A percentile compares a stretch with the other conserved stretches of the same genome.
phyloP scores from a whole-genome alignment of 53 echinoderm and acorn worm genomes.

The Patiria pectinifera region DNA sequence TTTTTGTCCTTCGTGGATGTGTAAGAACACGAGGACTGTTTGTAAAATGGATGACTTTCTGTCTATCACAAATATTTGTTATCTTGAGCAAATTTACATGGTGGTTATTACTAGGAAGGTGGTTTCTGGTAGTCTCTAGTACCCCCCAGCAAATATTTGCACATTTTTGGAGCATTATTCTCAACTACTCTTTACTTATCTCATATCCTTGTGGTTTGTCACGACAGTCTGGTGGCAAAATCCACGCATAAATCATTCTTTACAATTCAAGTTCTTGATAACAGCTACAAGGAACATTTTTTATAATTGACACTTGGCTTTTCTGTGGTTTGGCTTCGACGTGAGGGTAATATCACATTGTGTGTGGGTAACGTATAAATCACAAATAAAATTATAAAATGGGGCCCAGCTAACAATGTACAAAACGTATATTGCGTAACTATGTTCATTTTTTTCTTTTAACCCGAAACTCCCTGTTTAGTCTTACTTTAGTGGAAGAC shows the following conservation, averaged over 20 bases:
- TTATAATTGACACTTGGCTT: neutral
- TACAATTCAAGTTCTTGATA: neutral
- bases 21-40: too few species aligned
- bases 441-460: too few species aligned
- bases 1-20: too few species aligned
- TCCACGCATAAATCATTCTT: neutral
- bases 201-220: neutral
- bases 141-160: neutral
- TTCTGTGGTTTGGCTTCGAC: neutral
- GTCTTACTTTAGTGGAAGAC: too few species aligned
- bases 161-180: neutral
- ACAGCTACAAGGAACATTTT: neutral
- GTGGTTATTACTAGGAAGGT: neutral
- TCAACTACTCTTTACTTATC: neutral
- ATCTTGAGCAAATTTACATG: neutral
- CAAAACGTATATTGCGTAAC: too few species aligned
- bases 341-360: too few species aligned
- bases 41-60: neutral
- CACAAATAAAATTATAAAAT: too few species aligned
- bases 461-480: too few species aligned
- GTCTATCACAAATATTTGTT: neutral
- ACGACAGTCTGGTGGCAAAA: neutral
- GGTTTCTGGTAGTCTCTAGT: neutral
- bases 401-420: too few species aligned
- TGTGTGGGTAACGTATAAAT: too few species aligned